Conservation (phyloP, 2,113 vertebrate species). For the Ageneiosus marmoratus region DNA sequence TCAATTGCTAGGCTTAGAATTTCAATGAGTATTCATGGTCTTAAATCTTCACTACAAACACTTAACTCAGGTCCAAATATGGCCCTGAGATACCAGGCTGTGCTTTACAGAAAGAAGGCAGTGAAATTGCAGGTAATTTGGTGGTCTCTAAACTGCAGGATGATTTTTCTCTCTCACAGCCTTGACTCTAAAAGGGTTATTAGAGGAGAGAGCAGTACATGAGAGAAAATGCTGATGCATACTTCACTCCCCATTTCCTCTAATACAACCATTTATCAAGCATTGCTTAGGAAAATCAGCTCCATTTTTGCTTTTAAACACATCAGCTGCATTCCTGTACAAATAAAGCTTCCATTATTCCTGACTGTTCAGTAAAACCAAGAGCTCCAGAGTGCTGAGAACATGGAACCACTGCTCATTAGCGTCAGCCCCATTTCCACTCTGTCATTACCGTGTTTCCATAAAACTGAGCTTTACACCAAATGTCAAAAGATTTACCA, state of each 20-base stretch:
- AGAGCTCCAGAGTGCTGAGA: neutral
- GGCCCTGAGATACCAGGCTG: neutral
- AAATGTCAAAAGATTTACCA: neutral
- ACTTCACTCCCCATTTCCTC: constrained; percentile 18
- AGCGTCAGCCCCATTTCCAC: neutral
- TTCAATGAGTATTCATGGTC: neutral
- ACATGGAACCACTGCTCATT: constrained; percentile 24
- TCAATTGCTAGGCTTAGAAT: neutral
- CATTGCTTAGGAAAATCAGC: neutral
- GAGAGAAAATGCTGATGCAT: constrained; percentile 28
- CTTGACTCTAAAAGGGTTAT: constrained; percentile 14
- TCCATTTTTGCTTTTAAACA: neutral
- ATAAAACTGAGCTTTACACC: neutral
- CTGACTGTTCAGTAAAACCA: too few species aligned
- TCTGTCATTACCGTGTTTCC: constrained; percentile 19
- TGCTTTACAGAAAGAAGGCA: neutral
- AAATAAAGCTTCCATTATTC: neutral
- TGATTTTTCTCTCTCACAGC: constrained; percentile 20
- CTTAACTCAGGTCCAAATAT: too few species aligned
- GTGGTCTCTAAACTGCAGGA: constrained; percentile 20
- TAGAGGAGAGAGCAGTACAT: neutral
- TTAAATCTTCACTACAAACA: too few species aligned
- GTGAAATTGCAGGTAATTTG: constrained; percentile 41
- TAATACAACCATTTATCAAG: neutral
- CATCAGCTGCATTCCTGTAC: neutral